phyloP scores from a whole-genome alignment of 2,888 invertebrate species.

The Macrosiphum euphorbiae region DNA sequence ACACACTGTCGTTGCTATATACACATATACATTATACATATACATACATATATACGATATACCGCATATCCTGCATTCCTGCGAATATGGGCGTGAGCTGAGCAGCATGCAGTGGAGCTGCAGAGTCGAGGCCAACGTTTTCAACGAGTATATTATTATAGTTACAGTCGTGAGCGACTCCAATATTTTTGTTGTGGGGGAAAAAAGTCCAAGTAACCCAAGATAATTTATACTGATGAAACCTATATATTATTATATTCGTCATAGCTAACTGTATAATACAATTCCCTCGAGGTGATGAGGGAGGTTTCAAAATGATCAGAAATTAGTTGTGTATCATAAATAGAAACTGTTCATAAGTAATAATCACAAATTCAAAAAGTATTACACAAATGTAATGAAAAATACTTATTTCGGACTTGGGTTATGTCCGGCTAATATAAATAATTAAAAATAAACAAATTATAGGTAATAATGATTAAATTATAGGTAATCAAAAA shows the following conservation, averaged over 20 bases:
- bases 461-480: no score
- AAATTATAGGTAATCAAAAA: no score
- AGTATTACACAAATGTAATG: no score
- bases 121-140: background rate
- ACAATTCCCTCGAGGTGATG: background rate
- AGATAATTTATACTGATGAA: background rate
- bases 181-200: background rate
- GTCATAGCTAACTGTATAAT: background rate
- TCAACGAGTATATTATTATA: conserved; percentile 2
- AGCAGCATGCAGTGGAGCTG: background rate
- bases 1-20: background rate
- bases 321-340: no score
- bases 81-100: background rate
- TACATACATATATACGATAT: background rate
- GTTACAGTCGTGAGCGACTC: background rate
- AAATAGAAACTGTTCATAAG: no score
- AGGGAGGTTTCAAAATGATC: background rate
- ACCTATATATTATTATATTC: background rate
- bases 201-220: background rate
- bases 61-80: background rate
- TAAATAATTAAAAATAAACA: no score
- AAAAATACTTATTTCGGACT: no score
- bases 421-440: no score
- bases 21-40: background rate
- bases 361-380: no score